A percentile compares a stretch with the other conserved stretches of the same genome.
Conservation (phyloP, 2,888 invertebrate genomes). For the Stenchaetothrips biformis region DNA sequence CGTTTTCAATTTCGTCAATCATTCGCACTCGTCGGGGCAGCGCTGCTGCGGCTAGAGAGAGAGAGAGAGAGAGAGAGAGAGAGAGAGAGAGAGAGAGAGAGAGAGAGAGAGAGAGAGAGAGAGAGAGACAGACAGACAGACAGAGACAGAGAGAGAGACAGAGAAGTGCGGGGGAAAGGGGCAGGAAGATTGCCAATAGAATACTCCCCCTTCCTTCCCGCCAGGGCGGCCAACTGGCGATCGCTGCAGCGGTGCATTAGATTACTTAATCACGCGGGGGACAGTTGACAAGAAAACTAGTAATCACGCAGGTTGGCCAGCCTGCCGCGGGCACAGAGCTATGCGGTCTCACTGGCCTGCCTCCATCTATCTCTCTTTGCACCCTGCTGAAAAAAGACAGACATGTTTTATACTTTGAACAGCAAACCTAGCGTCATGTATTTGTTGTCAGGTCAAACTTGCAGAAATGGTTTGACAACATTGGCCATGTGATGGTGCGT, state of each 20-base stretch:
- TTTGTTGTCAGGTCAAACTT: no score
- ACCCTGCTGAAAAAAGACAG: not conserved
- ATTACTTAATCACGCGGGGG: constrained; percentile 15
- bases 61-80: no score
- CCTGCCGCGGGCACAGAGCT: no score
- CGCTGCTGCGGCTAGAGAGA: no score
- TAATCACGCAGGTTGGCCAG: constrained; percentile 2
- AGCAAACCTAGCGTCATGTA: no score
- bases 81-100: no score
- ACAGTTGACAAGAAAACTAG: constrained; percentile 25
- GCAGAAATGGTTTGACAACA: no score
- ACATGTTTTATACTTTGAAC: no score
- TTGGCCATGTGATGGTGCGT: not conserved
- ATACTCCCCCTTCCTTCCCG: not conserved
- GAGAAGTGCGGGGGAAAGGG: not conserved
- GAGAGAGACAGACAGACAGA: no score
- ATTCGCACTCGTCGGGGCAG: constrained; percentile 9
- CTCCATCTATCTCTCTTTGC: not conserved
- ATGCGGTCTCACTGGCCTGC: no score
- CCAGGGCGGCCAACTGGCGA: not conserved
- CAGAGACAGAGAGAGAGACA: no score
- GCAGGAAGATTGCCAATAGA: constrained; percentile 23
- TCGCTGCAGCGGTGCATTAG: not conserved
- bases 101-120: no score
- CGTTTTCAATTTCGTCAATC: constrained; percentile 23